Evolutionary conservation across 2,113 vertebrate genomes (phyloP), one percentile per base, ranked within the genome.

Genomic region (Melanostigma gelatinosum): DNA sequence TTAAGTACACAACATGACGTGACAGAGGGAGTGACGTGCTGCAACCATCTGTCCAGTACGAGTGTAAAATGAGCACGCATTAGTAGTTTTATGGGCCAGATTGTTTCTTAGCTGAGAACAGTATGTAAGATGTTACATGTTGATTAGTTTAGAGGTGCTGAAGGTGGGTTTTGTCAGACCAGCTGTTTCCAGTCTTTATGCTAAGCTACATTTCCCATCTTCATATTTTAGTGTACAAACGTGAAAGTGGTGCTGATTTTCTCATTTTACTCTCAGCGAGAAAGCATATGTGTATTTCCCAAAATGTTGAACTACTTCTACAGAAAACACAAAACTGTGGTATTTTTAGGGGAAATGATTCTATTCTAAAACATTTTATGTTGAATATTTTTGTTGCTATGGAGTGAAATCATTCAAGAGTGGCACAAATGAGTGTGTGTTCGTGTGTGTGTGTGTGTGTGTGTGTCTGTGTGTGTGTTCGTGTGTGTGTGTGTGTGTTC

Each of bases 351-450:
- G 42, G 8, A 52, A 80, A 40, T 65, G 0, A 27, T 32, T 63
- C 48, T 63, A 63, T 36, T 68, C 36, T 82, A 70, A 24, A 48
- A 48, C 29, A 36, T 48, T 61, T 44, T 32, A 61, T 52, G 32
- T 66, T 61, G 72, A 36, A 61, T 54, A 62, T 84, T 16, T 78
- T 20, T 78, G 32, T 69, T 52, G 54, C 52, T 73, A 60, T 38
- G 20, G 8, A 52, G 24, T 73, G 60, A 79, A 62, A 36, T 62
- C 16, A 42, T 54, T 58, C 50, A 4, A 46, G 63, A 29, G 24
- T 52, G 10, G 24, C 27, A 67, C 4, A 78, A 65, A 42, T 58
- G n/a, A 16, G 13, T 62, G 52, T 54, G 52, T 55, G 22, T 24
- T 22, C 13, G 12, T 16, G 52, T 55, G 22, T 9, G 52, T 55